These are phyloP conservation scores for Melanotaenia duboulayi DNA, from an alignment of 2,113 vertebrate genomes.

Conservation along the genomic window DNA sequence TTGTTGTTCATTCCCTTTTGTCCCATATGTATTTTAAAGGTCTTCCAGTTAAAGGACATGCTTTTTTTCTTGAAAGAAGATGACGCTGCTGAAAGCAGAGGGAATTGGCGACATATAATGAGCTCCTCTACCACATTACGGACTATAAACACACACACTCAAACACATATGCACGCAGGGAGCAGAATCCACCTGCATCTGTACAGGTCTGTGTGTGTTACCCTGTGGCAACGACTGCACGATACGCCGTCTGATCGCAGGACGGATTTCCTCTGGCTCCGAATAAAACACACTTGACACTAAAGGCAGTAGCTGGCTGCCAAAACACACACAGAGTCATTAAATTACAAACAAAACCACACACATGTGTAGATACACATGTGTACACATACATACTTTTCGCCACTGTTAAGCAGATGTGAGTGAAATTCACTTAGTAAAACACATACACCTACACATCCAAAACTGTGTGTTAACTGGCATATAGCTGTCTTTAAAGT, in stretches of 20 bases:
- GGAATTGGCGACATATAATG: slow-evolving; percentile 40
- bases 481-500: too few species aligned
- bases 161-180: slow-evolving; percentile 1
- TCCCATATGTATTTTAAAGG: slow-evolving; percentile 20
- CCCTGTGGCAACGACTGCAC: slow-evolving; percentile 58
- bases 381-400: neutral
- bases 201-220: slow-evolving; percentile 21
- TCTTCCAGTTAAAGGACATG: slow-evolving; percentile 10
- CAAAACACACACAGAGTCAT: slow-evolving; percentile 39
- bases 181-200: slow-evolving; percentile 50
- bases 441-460: too few species aligned
- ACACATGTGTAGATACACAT: neutral
- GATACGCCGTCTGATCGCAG: slow-evolving; percentile 57
- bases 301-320: slow-evolving; percentile 56
- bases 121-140: slow-evolving; percentile 48
- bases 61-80: slow-evolving; percentile 9
- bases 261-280: slow-evolving; percentile 72
- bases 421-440: neutral
- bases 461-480: too few species aligned
- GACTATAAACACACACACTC: slow-evolving; percentile 16
- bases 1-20: neutral
- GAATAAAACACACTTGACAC: slow-evolving; percentile 69
- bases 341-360: neutral
- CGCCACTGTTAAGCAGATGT: neutral
- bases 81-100: neutral